phyloP scores from a whole-genome alignment of 2,888 invertebrate species.

The Hylaea fasciaria region DNA sequence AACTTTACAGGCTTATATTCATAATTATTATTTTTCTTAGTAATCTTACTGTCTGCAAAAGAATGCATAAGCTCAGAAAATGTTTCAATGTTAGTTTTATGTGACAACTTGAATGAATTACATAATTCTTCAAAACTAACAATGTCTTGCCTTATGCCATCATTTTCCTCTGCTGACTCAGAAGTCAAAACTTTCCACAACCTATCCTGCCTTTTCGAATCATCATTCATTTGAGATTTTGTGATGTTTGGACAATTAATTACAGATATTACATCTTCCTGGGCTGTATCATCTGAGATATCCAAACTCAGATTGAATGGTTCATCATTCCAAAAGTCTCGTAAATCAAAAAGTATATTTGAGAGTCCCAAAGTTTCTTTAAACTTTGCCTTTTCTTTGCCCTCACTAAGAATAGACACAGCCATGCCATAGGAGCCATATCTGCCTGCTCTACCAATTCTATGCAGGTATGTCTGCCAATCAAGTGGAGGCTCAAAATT shows the following conservation, averaged over 20 bases:
- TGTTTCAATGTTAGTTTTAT: constrained; percentile 47
- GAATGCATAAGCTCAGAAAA: constrained; percentile 63
- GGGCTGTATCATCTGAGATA: not conserved
- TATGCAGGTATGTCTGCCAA: constrained; percentile 94
- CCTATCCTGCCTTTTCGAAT: constrained; percentile 27
- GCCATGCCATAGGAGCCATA: constrained; percentile 95
- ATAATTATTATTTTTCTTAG: constrained; percentile 11
- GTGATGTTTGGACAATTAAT: not conserved
- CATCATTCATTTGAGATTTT: constrained; percentile 1
- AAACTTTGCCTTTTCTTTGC: constrained; percentile 86
- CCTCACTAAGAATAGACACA: constrained; percentile 89
- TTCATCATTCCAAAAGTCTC: constrained; percentile 60
- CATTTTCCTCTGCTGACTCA: constrained; percentile 23
- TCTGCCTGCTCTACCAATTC: constrained; percentile 97
- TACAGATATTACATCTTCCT: constrained; percentile 19
- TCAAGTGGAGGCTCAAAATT: constrained; percentile 95
- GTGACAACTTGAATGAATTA: constrained; percentile 49
- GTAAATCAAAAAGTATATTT: constrained; percentile 68
- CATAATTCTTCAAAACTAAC: constrained; percentile 52
- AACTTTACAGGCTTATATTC: constrained; percentile 29
- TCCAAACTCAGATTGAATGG: constrained; percentile 29
- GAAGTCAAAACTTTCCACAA: constrained; percentile 54
- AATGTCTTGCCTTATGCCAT: constrained; percentile 27
- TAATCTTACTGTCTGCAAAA: constrained; percentile 42
- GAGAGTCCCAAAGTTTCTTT: constrained; percentile 84